Conservation (phyloP, 2,113 vertebrate genomes). For the Phyllopteryx taeniolatus region DNA sequence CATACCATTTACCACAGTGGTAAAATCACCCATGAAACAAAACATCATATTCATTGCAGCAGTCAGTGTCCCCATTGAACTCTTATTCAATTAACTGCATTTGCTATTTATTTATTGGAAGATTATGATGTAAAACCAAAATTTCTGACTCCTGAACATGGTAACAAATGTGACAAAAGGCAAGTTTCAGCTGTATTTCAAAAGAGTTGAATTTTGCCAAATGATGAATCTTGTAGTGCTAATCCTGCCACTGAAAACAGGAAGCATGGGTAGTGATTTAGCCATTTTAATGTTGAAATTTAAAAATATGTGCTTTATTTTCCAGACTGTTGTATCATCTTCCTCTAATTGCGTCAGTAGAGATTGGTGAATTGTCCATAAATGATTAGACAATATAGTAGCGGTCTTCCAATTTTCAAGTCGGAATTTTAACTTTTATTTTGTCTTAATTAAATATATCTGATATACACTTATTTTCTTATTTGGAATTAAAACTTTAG, state of each 20-base stretch:
- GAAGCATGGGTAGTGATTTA: conserved; percentile 60
- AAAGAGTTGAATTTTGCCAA: conserved; percentile 9
- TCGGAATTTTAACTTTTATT: not conserved
- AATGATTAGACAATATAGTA: conserved; percentile 13
- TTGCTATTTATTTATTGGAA: not conserved
- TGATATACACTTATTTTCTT: not conserved
- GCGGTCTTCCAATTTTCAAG: not conserved
- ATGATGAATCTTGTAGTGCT: conserved; percentile 15
- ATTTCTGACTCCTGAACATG: conserved; percentile 2
- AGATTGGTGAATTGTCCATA: conserved; percentile 3
- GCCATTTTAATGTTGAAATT: conserved; percentile 54
- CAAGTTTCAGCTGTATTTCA: conserved; percentile 6
- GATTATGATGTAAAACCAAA: not conserved
- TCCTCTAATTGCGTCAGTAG: conserved; percentile 17
- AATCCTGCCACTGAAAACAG: conserved; percentile 52
- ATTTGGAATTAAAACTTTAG: not conserved
- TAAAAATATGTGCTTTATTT: conserved; percentile 47
- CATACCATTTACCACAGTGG: not conserved
- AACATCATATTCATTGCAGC: not conserved
- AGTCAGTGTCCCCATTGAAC: not conserved
- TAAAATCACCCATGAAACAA: not conserved
- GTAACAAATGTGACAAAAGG: not conserved
- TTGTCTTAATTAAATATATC: not conserved
- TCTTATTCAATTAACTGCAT: not conserved
- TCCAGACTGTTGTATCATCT: conserved; percentile 44